Base-by-base conservation (phyloP, 2,888 invertebrate genomes). In the Chrysodeixis includens region DNA sequence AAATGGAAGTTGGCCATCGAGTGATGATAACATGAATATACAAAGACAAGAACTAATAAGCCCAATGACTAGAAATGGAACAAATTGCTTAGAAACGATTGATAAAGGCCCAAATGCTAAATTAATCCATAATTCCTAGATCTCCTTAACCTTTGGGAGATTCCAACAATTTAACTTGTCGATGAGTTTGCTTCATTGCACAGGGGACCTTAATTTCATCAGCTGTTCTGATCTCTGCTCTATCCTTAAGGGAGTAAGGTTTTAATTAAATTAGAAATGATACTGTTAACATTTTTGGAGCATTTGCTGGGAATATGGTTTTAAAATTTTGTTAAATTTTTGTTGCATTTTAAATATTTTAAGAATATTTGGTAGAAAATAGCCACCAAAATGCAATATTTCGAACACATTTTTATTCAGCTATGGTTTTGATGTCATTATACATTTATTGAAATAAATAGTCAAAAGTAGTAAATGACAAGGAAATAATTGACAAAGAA, bases 121-220 rank as follows among this genome's bases (percentile, higher is more conserved):
- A 35, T 35, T 12, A 14, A 18, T 8, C 44, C 16, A 16, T n/a
- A 16, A 44, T 44, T 16, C 0, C 18, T 16, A 18, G 46, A 9
- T 20, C 18, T 49, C 3, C 18, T 49, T 49, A 20, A 20, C 12
- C 10, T 16, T 49, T 49, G 18, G 18, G 10, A 20, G 18, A 49
- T 18, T 49, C 20, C 46, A 20, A 49, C 20, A 18, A 49, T 49
- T 49, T 49, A 40, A 40, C 40, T 40, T 40, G 40, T 40, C 40
- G 40, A 40, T 40, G 40, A 40, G 20, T 18, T 49, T 18, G 18
- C 18, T 49, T 49, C 46, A 49, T 49, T 49, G 46, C 46, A 49
- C 18, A 20, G 9, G 46, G 46, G 18, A 20, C 46, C 46, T 20
- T 49, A 20, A 10, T 10, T 49, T 49, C 18, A 49, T 20, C 10